Evolutionary conservation across 1,140 invertebrate genomes (phyloP).

Genomic region (Eulimnadia texana): DNA sequence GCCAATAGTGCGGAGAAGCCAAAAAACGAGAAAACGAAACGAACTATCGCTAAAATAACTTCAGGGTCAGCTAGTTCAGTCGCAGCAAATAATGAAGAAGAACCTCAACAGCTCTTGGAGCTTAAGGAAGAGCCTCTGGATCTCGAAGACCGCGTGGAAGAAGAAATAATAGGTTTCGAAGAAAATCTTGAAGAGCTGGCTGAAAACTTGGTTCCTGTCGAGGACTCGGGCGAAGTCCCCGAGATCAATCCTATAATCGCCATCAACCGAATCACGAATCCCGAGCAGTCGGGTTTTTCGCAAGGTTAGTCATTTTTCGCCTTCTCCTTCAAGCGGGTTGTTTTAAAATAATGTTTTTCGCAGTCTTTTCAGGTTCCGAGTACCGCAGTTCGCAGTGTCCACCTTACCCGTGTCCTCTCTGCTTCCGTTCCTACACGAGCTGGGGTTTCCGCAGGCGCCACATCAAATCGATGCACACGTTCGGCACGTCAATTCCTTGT

Average conservation of each 20-base stretch:
- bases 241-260: not conserved
- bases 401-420: conserved; percentile 47
- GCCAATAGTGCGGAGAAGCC: not conserved
- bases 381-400: conserved; percentile 20
- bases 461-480: conserved; percentile 43
- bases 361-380: not conserved
- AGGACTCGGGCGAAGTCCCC: not conserved
- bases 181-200: not conserved
- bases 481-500: conserved; percentile 35
- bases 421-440: conserved; percentile 43
- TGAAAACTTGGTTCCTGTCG: not conserved
- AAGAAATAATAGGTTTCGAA: not conserved
- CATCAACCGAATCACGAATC: not conserved
- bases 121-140: not conserved
- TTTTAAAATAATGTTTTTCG: not conserved
- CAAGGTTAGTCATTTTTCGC: not conserved
- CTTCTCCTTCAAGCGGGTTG: not conserved
- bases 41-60: not conserved
- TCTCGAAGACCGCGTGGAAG: not conserved
- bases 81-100: not conserved
- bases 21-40: not conserved
- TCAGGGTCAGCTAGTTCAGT: not conserved
- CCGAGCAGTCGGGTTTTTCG: not conserved
- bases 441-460: conserved; percentile 47
- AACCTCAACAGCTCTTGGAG: not conserved